A percentile compares a stretch with the other conserved stretches of the same genome.
phyloP scores from a whole-genome alignment of 2,797 vertebrate genomes.

The Spondyliosoma cantharus region DNA sequence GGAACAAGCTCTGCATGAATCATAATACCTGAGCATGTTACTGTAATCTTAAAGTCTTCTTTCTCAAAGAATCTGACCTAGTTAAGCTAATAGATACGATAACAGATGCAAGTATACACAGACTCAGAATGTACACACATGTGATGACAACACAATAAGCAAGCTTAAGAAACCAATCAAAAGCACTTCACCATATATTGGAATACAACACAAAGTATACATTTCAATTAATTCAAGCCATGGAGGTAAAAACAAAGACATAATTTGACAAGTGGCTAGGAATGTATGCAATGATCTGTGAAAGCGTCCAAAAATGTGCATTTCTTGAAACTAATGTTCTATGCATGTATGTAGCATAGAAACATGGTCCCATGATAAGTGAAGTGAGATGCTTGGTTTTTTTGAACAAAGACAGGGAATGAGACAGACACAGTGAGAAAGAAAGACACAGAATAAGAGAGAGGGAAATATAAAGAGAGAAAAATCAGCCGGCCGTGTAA shows the following conservation, averaged over 20 bases:
- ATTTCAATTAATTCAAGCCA: background rate
- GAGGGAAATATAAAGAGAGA: constrained; percentile 30
- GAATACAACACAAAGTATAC: background rate
- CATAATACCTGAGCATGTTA: background rate
- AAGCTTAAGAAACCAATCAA: constrained; percentile 5
- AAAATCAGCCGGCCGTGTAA: constrained; percentile 53
- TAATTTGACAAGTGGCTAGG: constrained; percentile 3
- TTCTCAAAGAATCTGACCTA: too few relatives aligned
- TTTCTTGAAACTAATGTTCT: constrained; percentile 11
- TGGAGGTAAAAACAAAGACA: background rate
- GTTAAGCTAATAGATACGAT: background rate
- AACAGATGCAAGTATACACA: background rate
- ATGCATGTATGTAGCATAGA: background rate
- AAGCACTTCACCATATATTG: background rate
- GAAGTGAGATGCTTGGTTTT: constrained; percentile 36
- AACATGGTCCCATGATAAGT: constrained; percentile 47
- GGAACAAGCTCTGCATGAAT: background rate
- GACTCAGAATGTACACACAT: background rate
- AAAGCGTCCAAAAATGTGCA: background rate
- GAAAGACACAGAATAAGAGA: constrained; percentile 28
- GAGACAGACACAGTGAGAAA: constrained; percentile 27
- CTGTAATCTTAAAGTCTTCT: background rate
- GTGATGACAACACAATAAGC: background rate
- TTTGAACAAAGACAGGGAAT: constrained; percentile 51
- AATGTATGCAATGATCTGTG: background rate